Evolutionary conservation across 2,888 invertebrate genomes (phyloP), one percentile per base, ranked within the genome.

Genomic region (Melanchra persicariae): DNA sequence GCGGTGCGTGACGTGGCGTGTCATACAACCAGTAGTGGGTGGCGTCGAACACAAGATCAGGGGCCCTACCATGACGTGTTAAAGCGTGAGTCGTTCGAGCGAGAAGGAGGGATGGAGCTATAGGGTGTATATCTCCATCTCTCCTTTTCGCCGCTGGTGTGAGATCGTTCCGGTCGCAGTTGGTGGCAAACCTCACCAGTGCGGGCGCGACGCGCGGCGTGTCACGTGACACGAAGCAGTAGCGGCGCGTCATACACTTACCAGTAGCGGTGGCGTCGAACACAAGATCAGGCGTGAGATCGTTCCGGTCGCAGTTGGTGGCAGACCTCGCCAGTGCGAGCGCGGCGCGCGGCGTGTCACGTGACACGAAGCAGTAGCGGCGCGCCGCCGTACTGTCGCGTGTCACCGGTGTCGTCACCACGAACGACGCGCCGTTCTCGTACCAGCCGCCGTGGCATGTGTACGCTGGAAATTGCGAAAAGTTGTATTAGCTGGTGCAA

Each of bases 361-460:
- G 97, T 89, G 98, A 97, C 94, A 98, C 97, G 94, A 98, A 98
- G 94, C 98, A 98, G 94, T 97, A 97, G 82, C 98, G 96, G 57
- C 97, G 96, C 63, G 97, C 97, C n/a, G 97, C 97, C 76, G 97
- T 97, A 70, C 97, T 97, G 87, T 97, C 96, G 67, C 97, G 96
- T 74, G 97, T 97, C 86, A 97, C 94, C 30, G 98, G 98, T 64
- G 98, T 98, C 69, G 98, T 97, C 91, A 98, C 98, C 85, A 98
- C 97, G 93, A 98, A 98, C 90, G 98, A 98, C 67, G 98, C 98
- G 81, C 98, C 98, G 90, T 98, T 98, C 92, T 98, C 98, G 88
- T 98, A 97, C 98, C 98, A 98, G 58, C 98, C 97, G 63, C 98
- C 98, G 92, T 98, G 98, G 92, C 98, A 98, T 52, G 98, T 98